phyloP scores from a whole-genome alignment of 2,113 vertebrate genomes.

The Zosterops hypoxanthus region DNA sequence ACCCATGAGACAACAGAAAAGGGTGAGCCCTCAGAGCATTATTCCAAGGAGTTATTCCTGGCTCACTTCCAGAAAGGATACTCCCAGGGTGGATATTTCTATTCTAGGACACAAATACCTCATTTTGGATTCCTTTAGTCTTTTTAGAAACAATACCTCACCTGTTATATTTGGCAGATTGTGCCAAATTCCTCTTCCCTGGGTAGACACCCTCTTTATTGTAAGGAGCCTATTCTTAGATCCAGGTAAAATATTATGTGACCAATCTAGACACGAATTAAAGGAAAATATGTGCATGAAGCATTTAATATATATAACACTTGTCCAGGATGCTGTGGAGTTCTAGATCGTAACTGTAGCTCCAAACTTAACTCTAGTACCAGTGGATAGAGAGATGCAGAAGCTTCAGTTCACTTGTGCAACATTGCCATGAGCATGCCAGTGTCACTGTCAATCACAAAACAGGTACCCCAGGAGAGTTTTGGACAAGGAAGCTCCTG shows the following conservation, averaged over 20 bases:
- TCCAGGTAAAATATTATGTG: background rate
- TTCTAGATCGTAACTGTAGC: background rate
- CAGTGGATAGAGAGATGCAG: background rate
- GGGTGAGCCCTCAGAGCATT: background rate
- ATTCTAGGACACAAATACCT: background rate
- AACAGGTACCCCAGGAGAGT: background rate
- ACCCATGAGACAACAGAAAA: background rate
- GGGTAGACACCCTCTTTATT: background rate
- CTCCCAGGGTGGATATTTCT: background rate
- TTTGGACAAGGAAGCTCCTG: background rate
- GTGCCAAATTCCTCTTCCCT: background rate
- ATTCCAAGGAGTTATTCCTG: background rate
- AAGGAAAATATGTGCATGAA: background rate
- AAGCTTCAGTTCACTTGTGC: background rate
- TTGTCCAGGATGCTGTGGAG: background rate
- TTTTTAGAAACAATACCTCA: constrained; percentile 6
- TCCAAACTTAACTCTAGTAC: background rate
- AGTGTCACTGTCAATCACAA: background rate
- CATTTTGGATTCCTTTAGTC: background rate
- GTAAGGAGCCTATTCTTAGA: background rate
- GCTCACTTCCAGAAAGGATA: background rate
- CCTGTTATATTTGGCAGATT: background rate
- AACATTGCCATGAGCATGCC: rapidly evolving
- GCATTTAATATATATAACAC: background rate
- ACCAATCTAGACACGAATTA: background rate